Evolutionary conservation across 2,113 vertebrate genomes (phyloP), one percentile per base, ranked within the genome.

Genomic region (Serinus canaria): DNA sequence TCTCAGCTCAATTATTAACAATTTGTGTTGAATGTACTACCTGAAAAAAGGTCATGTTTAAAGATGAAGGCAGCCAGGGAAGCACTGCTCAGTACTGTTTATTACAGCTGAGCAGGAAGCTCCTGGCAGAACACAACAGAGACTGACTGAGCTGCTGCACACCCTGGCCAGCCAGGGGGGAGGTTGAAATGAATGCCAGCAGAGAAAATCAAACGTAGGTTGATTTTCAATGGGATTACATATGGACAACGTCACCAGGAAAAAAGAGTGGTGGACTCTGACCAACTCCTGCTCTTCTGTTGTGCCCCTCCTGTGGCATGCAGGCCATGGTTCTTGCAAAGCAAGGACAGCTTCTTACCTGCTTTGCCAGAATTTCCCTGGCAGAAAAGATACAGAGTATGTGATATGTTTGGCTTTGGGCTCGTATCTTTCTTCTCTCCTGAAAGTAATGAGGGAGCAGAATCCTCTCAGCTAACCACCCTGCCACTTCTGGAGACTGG

Each of bases 221-320:
- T 43, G 41, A 43, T 43, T 43, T 43, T 15, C 41, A 49, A 46
- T 7, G n/a, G 72, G 21, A 49, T 64, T 70, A 55, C 15, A 35
- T 0, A 0, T 5, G 31, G 41, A 37, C 10, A 24, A 33, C 7
- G 10, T 23, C 59, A 85, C 37, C 49, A 44, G 59, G 55, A 77
- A 63, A 70, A 74, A n/a, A 67, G 20, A 59, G 19, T 4, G 0
- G 22, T 35, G 35, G 33, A 41, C 18, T 3, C 0, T 20, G 39
- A 67, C 3, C 13, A 53, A 8, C 14, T 21, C 16, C 7, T 70
- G 13, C 11, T 53, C 18, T 31, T 82, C 27, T n/a, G n/a, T 7
- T n/a, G 8, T 13, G 16, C 30, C 1, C 0, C 23, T 58, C 6
- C 15, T 24, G n/a, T 2, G 9, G 75, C 1, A 1, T 4, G 1